These are phyloP conservation scores for Salmo trutta DNA, from an alignment of 2,797 vertebrate species.

Conservation along the genomic window DNA sequence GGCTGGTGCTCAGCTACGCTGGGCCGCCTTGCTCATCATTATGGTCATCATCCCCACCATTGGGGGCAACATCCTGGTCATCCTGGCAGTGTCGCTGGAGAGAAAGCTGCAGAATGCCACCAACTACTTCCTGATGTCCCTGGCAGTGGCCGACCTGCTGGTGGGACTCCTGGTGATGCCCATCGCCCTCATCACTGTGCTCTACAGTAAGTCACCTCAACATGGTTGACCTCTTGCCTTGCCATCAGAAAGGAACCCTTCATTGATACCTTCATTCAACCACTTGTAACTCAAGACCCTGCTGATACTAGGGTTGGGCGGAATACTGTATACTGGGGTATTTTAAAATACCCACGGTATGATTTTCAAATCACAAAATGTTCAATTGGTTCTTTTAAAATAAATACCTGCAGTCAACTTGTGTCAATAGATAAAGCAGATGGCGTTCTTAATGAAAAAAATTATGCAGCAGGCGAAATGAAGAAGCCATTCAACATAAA, in stretches of 20 bases:
- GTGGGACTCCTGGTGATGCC: slow-evolving; percentile 98
- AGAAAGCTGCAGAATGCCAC: slow-evolving; percentile 96
- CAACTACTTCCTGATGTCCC: slow-evolving; percentile 96
- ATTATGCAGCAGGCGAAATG: too few relatives aligned
- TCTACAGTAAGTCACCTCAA: slow-evolving; percentile 86
- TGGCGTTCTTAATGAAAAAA: too few relatives aligned
- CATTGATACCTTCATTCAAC: too few relatives aligned
- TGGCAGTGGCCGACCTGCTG: slow-evolving; percentile 93
- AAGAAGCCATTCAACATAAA: too few relatives aligned
- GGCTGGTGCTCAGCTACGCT: slow-evolving; percentile 66
- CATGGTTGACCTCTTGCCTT: neutral
- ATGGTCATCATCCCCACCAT: slow-evolving; percentile 94
- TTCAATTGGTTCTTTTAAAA: too few relatives aligned
- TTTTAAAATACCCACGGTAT: neutral
- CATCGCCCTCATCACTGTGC: slow-evolving; percentile 87
- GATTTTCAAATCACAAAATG: neutral
- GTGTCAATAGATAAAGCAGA: too few relatives aligned
- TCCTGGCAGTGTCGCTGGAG: slow-evolving; percentile 92
- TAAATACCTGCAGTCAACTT: too few relatives aligned
- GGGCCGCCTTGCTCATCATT: slow-evolving; percentile 89
- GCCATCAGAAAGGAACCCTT: neutral
- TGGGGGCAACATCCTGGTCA: slow-evolving; percentile 95
- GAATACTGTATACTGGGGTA: neutral
- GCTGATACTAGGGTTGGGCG: neutral
- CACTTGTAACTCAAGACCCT: neutral